A percentile compares a stretch with the other conserved stretches of the same genome.
Conservation (phyloP, 2,888 invertebrate species). For the Rambutsinella grinnellia region DNA sequence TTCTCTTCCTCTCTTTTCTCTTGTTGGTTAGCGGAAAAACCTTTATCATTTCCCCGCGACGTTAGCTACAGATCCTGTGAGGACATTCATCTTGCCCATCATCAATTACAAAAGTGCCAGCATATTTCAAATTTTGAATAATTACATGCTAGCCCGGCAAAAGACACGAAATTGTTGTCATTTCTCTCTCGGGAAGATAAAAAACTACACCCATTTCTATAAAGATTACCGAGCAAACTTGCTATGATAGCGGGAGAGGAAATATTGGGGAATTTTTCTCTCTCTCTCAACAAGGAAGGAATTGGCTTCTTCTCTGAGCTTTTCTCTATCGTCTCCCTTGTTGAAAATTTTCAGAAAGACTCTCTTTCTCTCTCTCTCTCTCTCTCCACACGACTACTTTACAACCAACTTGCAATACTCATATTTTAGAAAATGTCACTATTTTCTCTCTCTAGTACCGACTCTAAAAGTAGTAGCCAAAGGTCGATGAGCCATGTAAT, state of each 20-base stretch:
- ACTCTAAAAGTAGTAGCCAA: conserved; percentile 43
- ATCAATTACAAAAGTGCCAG: conserved; percentile 61
- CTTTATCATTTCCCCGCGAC: conserved; percentile 50
- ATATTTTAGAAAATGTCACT: no score
- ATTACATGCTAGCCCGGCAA: conserved; percentile 51
- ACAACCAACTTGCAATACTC: no score
- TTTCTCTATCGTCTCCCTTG: no score
- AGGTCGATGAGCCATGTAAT: conserved; percentile 57
- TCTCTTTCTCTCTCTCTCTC: no score
- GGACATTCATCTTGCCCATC: conserved; percentile 55
- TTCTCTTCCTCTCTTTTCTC: conserved; percentile 1
- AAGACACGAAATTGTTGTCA: conserved; percentile 55
- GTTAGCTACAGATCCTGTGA: conserved; percentile 38
- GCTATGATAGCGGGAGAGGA: no score
- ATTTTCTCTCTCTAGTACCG: no score
- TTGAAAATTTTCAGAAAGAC: no score
- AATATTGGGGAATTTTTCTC: no score
- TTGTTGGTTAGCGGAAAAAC: conserved; percentile 40
- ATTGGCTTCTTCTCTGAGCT: no score
- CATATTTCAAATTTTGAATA: conserved; percentile 61
- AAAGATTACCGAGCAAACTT: conserved; percentile 38
- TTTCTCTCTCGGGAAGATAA: conserved; percentile 45
- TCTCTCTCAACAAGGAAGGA: no score
- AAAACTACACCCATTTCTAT: conserved; percentile 41
- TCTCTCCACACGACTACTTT: no score